Evolutionary conservation across 2,113 vertebrate species (phyloP), one percentile per base, ranked within the genome.

Genomic region (Taurulus bubalis): DNA sequence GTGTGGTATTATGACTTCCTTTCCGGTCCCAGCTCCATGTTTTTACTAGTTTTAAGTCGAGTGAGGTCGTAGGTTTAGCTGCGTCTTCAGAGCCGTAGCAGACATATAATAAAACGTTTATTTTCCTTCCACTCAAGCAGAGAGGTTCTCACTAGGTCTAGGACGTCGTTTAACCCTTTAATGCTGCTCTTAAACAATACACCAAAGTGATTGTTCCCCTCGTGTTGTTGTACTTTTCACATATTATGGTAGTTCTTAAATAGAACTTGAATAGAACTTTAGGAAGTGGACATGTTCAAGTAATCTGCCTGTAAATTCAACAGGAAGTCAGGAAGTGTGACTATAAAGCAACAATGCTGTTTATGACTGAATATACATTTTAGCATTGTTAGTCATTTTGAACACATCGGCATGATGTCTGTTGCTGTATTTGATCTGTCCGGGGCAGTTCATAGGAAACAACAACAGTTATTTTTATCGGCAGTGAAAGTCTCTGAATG

Each of bases 81-180:
- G 1, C 42, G 16, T 38, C 20, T 42, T 49, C 26, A 16, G 22
- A 51, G 3, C 15, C 22, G 45, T 10, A 64, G 26, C 26, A 14
- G 20, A 12, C 4, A 36, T 55, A 42, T 85, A 83, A 82, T 42
- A 80, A 83, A 78, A 79, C 65, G 15, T 77, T 81, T 53, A 58
- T 79, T 77, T 90, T 91, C 80, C 85, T 83, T 75, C 56, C 51
- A 69, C 84, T 90, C 32, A 86, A 85, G 15, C 40, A 38, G 9
- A 34, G 24, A 56, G 69, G 62, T 84, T 75, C n/a, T 22, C 49
- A 40, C 38, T 30, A 4, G 47, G 47, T 34, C 38, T 30, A 4
- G 47, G 47, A 76, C 32, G 32, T 5, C 15, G 51, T 15, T 80
- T 47, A 71, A 79, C 55, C 60, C 14, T 2, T 66, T 32, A 49